Evolutionary conservation across 2,797 vertebrate genomes (phyloP).

Genomic region (Fratercula arctica): DNA sequence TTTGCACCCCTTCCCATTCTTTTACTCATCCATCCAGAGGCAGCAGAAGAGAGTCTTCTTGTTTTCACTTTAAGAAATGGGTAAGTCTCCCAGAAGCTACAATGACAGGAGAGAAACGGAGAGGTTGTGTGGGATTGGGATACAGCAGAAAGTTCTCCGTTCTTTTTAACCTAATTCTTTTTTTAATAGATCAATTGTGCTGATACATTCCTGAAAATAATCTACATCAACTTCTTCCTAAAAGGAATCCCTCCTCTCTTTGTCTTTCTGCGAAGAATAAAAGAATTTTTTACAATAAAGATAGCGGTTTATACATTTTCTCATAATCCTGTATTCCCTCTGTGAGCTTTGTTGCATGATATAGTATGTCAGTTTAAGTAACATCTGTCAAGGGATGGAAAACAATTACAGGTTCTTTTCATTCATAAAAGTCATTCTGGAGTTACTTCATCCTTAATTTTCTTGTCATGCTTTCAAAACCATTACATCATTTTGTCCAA

Average conservation of each 20-base stretch:
- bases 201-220: slow-evolving; percentile 1
- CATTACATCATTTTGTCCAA: slow-evolving; percentile 62
- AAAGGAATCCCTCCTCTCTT: slow-evolving; percentile 7
- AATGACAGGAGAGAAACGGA: background rate
- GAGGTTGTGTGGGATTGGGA: background rate
- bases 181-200: background rate
- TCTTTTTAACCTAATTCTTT: background rate
- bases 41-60: background rate
- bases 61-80: background rate
- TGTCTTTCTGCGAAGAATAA: slow-evolving; percentile 22
- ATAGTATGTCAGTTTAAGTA: slow-evolving; percentile 64
- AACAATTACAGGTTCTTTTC: slow-evolving; percentile 64
- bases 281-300: slow-evolving; percentile 5
- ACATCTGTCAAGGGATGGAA: slow-evolving; percentile 59
- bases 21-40: background rate
- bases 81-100: background rate
- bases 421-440: slow-evolving; percentile 44
- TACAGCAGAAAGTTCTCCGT: background rate
- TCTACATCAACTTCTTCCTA: background rate
- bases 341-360: slow-evolving; percentile 51
- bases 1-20: background rate
- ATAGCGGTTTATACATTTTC: slow-evolving; percentile 24
- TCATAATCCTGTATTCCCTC: slow-evolving; percentile 27
- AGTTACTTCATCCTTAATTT: slow-evolving; percentile 62
- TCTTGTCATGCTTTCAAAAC: slow-evolving; percentile 69